phyloP scores from a whole-genome alignment of 2,797 vertebrate species.

The Micrastur ruficollis region DNA sequence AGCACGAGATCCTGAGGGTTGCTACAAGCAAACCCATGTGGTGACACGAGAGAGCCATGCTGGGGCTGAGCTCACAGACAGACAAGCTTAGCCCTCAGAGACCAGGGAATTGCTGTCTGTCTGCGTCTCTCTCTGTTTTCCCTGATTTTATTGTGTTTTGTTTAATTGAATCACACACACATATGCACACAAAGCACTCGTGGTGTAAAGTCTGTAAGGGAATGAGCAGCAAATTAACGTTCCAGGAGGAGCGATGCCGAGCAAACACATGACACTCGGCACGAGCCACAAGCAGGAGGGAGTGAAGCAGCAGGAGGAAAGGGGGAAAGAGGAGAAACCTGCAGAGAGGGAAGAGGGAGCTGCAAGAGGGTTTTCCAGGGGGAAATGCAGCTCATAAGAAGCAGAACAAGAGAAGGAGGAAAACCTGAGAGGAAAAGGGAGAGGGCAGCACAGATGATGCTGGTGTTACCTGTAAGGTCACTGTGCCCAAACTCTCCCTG shows the following conservation, averaged over 20 bases:
- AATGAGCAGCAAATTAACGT: constrained; percentile 52
- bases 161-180: constrained; percentile 69
- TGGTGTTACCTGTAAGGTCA: background rate
- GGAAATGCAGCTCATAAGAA: background rate
- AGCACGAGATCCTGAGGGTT: background rate
- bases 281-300: background rate
- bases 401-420: background rate
- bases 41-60: constrained; percentile 1
- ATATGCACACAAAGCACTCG: constrained; percentile 34
- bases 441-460: background rate
- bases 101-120: constrained; percentile 16
- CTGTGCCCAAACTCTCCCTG: background rate
- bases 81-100: constrained; percentile 3
- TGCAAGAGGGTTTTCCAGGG: background rate
- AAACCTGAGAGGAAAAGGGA: background rate
- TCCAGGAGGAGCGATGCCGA: constrained; percentile 29
- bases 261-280: background rate
- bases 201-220: constrained; percentile 48
- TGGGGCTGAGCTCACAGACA: background rate
- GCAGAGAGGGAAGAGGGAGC: background rate
- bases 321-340: background rate
- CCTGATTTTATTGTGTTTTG: constrained; percentile 62
- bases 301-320: background rate
- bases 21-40: constrained; percentile 21
- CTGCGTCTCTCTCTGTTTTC: constrained; percentile 31